Percentiles rank a stretch among this genome's conserved stretches.
Evolutionary conservation across 2,113 vertebrate genomes (phyloP).

Genomic region (Megaceryle torquata): DNA sequence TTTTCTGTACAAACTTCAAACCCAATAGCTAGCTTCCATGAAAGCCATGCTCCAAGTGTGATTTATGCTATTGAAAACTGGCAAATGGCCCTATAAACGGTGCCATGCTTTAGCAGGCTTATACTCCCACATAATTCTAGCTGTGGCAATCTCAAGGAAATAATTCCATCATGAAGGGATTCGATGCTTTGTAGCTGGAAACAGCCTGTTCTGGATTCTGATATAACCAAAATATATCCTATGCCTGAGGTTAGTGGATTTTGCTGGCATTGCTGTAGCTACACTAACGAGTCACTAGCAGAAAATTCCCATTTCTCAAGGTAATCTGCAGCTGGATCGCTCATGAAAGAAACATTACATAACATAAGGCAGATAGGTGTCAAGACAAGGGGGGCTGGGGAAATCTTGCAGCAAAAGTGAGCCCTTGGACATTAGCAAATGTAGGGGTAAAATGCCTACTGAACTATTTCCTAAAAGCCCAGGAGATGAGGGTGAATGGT

Average conservation of each 20-base stretch:
- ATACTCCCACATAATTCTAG: not conserved
- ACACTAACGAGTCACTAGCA: not conserved
- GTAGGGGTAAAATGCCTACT: not conserved
- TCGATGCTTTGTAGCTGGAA: not conserved
- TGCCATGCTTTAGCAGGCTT: not conserved
- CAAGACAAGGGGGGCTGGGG: not conserved
- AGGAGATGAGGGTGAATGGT: not conserved
- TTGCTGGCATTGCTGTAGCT: not conserved
- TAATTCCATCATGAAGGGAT: not conserved
- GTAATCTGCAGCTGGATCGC: not conserved
- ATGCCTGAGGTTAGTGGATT: not conserved
- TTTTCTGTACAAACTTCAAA: constrained; percentile 7
- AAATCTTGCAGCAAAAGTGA: not conserved
- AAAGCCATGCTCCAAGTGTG: not conserved
- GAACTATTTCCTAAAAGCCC: not conserved
- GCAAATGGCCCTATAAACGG: not conserved
- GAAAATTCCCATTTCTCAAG: not conserved
- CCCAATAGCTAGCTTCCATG: not conserved
- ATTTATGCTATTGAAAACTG: not conserved
- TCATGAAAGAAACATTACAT: not conserved
- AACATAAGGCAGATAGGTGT: not conserved
- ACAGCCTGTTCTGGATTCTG: not conserved
- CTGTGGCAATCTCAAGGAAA: not conserved
- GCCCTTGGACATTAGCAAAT: not conserved
- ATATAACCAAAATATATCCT: not conserved